Evolutionary conservation across 2,797 vertebrate species (phyloP), one percentile per base, ranked within the genome.

Genomic region (Cossypha niveicapilla): DNA sequence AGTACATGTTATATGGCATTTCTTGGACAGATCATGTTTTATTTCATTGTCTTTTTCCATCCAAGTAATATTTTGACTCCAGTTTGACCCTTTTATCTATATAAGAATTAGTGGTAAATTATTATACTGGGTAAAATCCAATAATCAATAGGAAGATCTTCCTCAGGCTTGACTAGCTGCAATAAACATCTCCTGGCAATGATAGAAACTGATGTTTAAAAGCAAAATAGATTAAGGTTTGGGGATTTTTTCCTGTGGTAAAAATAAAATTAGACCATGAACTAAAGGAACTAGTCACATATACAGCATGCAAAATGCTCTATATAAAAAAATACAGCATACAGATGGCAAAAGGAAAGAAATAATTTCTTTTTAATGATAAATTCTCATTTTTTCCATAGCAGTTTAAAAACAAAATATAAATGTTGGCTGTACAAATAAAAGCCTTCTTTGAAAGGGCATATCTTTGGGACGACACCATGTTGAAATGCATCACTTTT

Each of bases 111-210:
- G 8, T 24, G 14, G 5, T 65, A 86, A 89, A 80, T 88, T 86
- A 66, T 84, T 88, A 76, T 80, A 27, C 21, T 62, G 25, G 22
- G 25, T 85, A 88, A 94, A 97, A 65, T 73, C 30, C 60, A 93
- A 54, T 83, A 80, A 71, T 88, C 65, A 80, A 50, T 66, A 65
- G 19, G 13, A 92, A 81, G 62, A 70, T 84, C 8, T 37, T 42
- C 45, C 63, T 94, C 30, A 71, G 60, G 17, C 30, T 68, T 32
- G 54, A 88, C 61, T 63, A 93, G 17, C 13, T 51, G 28, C 30
- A 75, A 44, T 68, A 93, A 54, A 71, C 50, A 79, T 88, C 60
- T 86, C 32, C 25, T 13, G 7, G 23, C 16, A 74, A 28, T 63
- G 68, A 85, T 30, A 93, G 72, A 88, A 92, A 86, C 50, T 74